phyloP scores from a whole-genome alignment of 2,113 vertebrate genomes.

The Zapornia atra region DNA sequence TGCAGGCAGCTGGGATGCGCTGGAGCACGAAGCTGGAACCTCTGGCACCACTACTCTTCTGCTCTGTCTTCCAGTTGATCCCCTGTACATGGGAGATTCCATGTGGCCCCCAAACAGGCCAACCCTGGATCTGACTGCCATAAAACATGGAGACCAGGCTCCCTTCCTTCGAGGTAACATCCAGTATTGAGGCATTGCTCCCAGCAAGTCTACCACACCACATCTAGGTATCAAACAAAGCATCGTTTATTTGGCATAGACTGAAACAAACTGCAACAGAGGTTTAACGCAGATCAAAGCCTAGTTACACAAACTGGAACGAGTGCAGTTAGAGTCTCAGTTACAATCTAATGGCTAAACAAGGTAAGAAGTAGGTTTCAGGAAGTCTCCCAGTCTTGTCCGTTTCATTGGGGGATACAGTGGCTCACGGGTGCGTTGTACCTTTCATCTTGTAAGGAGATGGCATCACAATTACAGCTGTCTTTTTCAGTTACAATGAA shows the following conservation, averaged over 20 bases:
- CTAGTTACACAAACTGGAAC: conserved; percentile 28
- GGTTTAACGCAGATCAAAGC: not conserved
- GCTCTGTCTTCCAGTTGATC: not conserved
- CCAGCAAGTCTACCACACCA: not conserved
- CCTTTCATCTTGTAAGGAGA: not conserved
- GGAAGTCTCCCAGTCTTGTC: not conserved
- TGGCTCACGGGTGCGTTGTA: not conserved
- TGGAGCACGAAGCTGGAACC: not conserved
- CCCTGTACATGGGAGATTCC: accelerated
- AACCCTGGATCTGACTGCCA: not conserved
- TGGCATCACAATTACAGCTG: not conserved
- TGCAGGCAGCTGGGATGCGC: too few relatives aligned
- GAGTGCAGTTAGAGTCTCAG: conserved; percentile 43
- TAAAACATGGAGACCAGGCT: not conserved
- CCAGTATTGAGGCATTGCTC: not conserved
- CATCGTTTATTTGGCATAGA: conserved; percentile 57
- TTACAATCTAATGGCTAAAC: conserved; percentile 3
- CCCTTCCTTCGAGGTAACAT: not conserved
- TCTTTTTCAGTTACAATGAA: not conserved
- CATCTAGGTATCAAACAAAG: not conserved
- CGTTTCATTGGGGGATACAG: not conserved
- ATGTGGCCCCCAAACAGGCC: not conserved
- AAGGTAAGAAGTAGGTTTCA: conserved; percentile 1
- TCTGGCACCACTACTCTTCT: not conserved
- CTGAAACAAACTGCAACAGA: not conserved